phyloP scores from a whole-genome alignment of 2,797 vertebrate genomes.

The Pristis pectinata region DNA sequence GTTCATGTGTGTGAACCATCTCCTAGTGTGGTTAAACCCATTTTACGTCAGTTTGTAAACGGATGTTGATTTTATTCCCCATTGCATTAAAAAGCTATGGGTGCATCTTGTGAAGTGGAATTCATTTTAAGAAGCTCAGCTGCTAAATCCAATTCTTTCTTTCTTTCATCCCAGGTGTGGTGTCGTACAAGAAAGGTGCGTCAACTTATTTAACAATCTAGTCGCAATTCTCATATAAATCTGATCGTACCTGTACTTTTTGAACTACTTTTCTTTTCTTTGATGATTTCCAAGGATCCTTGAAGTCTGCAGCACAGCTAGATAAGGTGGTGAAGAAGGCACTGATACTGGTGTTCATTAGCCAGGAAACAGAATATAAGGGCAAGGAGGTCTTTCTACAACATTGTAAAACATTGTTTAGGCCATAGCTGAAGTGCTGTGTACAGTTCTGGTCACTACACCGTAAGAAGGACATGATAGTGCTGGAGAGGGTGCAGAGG shows the following conservation, averaged over 20 bases:
- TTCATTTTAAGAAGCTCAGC: not conserved
- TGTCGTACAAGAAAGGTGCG: slow-evolving; percentile 37
- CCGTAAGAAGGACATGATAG: too few relatives aligned
- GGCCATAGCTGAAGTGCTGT: too few relatives aligned
- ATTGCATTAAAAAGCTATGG: not conserved
- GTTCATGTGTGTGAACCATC: not conserved
- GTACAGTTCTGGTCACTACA: too few relatives aligned
- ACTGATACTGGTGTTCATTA: too few relatives aligned
- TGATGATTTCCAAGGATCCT: too few relatives aligned
- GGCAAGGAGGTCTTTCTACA: too few relatives aligned
- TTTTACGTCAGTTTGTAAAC: not conserved
- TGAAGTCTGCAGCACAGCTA: too few relatives aligned
- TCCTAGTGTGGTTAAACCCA: not conserved
- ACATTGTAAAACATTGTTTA: too few relatives aligned
- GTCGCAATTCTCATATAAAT: not conserved
- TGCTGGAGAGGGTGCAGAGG: too few relatives aligned
- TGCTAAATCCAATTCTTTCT: slow-evolving; percentile 22
- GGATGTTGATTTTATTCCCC: not conserved
- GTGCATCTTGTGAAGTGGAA: not conserved
- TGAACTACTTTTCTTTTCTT: not conserved
- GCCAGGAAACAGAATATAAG: too few relatives aligned
- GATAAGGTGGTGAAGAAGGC: too few relatives aligned
- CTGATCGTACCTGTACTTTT: not conserved
- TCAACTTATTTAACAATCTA: slow-evolving; percentile 16
- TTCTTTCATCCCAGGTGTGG: slow-evolving; percentile 14